These are phyloP conservation scores for Hippocampus abdominalis DNA, from an alignment of 2,113 vertebrate genomes.

Conservation along the genomic window DNA sequence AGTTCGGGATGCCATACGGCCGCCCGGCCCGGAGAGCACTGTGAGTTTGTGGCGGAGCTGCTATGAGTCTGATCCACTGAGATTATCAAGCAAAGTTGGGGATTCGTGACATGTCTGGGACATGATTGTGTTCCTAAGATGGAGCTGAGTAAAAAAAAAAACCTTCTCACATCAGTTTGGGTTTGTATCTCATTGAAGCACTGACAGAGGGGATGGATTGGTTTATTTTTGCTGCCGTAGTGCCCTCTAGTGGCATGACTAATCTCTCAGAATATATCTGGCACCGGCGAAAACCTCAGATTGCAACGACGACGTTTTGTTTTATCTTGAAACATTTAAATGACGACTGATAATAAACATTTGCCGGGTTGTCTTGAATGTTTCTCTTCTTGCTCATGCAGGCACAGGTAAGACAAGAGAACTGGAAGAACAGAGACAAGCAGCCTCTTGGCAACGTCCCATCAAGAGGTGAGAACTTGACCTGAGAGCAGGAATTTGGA, in stretches of 20 bases:
- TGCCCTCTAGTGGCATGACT: conserved; percentile 46
- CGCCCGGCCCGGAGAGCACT: conserved; percentile 6
- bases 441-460: conserved; percentile 57
- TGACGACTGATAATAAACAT: background rate
- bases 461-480: conserved; percentile 63
- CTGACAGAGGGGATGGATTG: background rate
- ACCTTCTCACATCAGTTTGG: background rate
- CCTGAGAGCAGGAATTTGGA: background rate
- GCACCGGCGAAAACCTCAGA: background rate
- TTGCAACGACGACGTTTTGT: background rate
- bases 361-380: background rate
- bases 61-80: background rate
- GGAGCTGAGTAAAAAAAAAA: background rate
- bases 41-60: conserved; percentile 41
- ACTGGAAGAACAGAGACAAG: conserved; percentile 46
- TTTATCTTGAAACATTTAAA: background rate
- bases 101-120: background rate
- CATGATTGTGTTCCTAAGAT: background rate
- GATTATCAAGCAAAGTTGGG: background rate
- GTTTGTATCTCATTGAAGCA: background rate
- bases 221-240: conserved; percentile 24
- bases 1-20: conserved; percentile 2
- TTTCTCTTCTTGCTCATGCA: conserved; percentile 12
- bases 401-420: conserved; percentile 38
- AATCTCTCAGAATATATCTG: background rate